phyloP scores from a whole-genome alignment of 2,888 invertebrate genomes.

The Diploptera punctata region DNA sequence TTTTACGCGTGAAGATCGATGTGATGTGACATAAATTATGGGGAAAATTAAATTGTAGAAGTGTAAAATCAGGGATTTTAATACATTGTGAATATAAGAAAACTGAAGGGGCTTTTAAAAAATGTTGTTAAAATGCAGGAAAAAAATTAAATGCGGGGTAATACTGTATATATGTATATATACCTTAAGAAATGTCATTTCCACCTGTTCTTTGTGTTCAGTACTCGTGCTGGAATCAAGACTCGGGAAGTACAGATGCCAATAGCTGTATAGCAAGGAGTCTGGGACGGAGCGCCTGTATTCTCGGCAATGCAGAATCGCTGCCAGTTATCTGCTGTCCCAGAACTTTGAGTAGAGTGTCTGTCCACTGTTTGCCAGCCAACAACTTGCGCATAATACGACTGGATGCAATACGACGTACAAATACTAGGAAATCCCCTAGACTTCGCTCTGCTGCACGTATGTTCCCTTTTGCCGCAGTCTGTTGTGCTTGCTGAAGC shows the following conservation, averaged over 20 bases:
- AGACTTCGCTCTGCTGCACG: constrained; percentile 55
- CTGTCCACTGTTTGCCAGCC: constrained; percentile 60
- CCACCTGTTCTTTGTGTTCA: constrained; percentile 55
- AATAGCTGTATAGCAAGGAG: constrained; percentile 62
- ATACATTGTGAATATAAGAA: no score
- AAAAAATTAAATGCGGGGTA: no score
- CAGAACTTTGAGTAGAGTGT: constrained; percentile 57
- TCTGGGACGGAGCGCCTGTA: constrained; percentile 60
- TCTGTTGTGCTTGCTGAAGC: neutral
- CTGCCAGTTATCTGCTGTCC: constrained; percentile 46
- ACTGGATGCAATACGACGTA: constrained; percentile 60
- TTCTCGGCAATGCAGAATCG: constrained; percentile 48
- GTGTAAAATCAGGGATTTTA: no score
- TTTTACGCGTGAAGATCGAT: no score
- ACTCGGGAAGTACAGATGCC: constrained; percentile 58
- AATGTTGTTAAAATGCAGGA: no score
- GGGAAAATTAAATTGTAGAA: no score
- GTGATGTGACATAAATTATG: no score
- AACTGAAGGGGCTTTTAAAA: no score
- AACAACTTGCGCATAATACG: constrained; percentile 56
- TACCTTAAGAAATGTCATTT: no score
- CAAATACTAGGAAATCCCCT: constrained; percentile 63
- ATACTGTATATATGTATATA: no score
- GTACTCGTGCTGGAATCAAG: constrained; percentile 52
- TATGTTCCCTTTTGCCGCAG: constrained; percentile 35